Evolutionary conservation across 2,113 vertebrate genomes (phyloP), one percentile per base, ranked within the genome.

Genomic region (Hucho hucho): DNA sequence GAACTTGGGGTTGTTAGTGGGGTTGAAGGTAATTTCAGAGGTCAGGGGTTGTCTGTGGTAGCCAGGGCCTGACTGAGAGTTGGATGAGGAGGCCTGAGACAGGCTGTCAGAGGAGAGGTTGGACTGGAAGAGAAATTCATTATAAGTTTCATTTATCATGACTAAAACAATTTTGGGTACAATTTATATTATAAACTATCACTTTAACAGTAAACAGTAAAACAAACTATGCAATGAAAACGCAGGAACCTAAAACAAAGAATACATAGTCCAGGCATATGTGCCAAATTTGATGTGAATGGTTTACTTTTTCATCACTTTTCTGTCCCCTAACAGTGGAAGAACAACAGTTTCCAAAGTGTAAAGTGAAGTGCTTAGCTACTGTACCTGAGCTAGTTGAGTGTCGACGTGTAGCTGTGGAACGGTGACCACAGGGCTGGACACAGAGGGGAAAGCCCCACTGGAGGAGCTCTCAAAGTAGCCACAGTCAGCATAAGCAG

Each of bases 371-470:
- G 9, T 5, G 72, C 29, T 46, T 28, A 63, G 26, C 13, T 58
- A 58, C 4, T n/a, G 22, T 86, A 94, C 93, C 92, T 93, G 91
- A 78, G 84, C 28, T 69, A 91, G 82, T 80, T 90, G 90, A 43
- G 80, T 72, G 79, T 90, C 73, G 0, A 88, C 75, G 5, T 90
- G 85, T 0, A 89, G 86, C 71, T 89, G 85, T 47, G 91, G 70
- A 37, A 76, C 63, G 16, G 84, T 74, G 11, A 75, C 76, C 24
- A 67, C 76, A 1, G 87, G 70, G 53, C 89, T 77, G 68, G 83
- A 66, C n/a, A 49, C 69, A 0, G 87, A 70, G 49, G 78, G 68
- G 73, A 92, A 93, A 0, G 74, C 28, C 14, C 70, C 67, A 13
- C 74, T 81, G 73, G 91, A 81, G 4, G 88, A 81, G 69, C 82